phyloP scores from a whole-genome alignment of 2,888 invertebrate genomes.

The Polydrusus pterygomalis region DNA sequence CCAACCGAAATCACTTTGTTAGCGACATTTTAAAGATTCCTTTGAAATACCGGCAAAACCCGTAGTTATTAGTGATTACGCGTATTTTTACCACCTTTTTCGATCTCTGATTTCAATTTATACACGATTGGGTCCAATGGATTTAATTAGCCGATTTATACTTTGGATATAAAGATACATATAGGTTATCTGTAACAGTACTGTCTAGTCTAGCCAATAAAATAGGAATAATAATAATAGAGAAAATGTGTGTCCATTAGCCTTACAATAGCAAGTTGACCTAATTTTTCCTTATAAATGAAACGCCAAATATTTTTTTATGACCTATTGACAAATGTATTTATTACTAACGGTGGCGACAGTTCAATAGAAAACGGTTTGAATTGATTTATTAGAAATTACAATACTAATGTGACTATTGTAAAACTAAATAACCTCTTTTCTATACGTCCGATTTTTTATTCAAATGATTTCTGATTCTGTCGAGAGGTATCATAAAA shows the following conservation, averaged over 20 bases:
- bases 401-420: conserved; percentile 11
- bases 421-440: conserved; percentile 4
- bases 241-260: conserved; percentile 26
- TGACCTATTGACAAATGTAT: conserved; percentile 37
- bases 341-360: conserved; percentile 34
- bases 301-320: conserved; percentile 37
- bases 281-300: conserved; percentile 44
- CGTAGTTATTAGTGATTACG: too few relatives aligned
- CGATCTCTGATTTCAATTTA: too few relatives aligned
- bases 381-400: conserved; percentile 31
- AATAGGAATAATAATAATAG: conserved; percentile 16
- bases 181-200: conserved; percentile 35
- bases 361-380: conserved; percentile 34
- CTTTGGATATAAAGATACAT: not conserved
- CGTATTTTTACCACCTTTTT: too few relatives aligned
- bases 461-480: too few relatives aligned
- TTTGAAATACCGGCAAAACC: too few relatives aligned
- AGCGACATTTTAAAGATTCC: too few relatives aligned
- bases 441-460: not conserved
- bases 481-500: too few relatives aligned
- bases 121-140: too few relatives aligned
- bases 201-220: conserved; percentile 12
- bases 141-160: too few relatives aligned
- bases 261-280: conserved; percentile 35
- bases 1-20: too few relatives aligned